Evolutionary conservation across 2,888 invertebrate genomes (phyloP).

Genomic region (Resseliella maxima): DNA sequence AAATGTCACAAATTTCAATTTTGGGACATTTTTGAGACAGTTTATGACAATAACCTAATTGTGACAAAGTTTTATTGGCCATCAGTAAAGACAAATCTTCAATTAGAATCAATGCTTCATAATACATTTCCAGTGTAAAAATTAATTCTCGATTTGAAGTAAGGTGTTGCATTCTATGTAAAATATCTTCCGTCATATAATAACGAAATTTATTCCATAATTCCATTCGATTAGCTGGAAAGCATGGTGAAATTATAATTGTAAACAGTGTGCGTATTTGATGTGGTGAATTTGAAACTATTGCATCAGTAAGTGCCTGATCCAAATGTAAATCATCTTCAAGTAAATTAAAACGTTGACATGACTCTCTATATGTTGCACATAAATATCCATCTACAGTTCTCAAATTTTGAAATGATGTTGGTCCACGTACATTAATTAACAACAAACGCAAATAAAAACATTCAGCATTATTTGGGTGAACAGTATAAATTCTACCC

Average conservation of each 20-base stretch:
- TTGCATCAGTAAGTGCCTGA: constrained; percentile 60
- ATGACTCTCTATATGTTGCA: constrained; percentile 64
- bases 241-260: constrained; percentile 58
- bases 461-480: constrained; percentile 63
- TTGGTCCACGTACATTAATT: constrained; percentile 64
- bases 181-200: constrained; percentile 60
- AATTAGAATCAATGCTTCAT: constrained; percentile 61
- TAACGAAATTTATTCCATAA: constrained; percentile 56
- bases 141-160: constrained; percentile 56
- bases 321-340: constrained; percentile 62
- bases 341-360: constrained; percentile 62
- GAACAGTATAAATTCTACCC: constrained; percentile 64
- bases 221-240: constrained; percentile 27
- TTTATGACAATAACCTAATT: too few species aligned
- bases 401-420: constrained; percentile 63
- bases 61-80: constrained; percentile 60
- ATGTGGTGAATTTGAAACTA: constrained; percentile 60
- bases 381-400: constrained; percentile 64
- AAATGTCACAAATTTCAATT: too few species aligned
- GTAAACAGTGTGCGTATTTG: constrained; percentile 61
- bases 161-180: constrained; percentile 47
- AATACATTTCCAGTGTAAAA: constrained; percentile 61
- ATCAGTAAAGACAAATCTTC: constrained; percentile 62
- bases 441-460: constrained; percentile 64
- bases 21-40: too few species aligned